phyloP scores from a whole-genome alignment of 2,797 vertebrate genomes.

The Triplophysa yarkandensis region DNA sequence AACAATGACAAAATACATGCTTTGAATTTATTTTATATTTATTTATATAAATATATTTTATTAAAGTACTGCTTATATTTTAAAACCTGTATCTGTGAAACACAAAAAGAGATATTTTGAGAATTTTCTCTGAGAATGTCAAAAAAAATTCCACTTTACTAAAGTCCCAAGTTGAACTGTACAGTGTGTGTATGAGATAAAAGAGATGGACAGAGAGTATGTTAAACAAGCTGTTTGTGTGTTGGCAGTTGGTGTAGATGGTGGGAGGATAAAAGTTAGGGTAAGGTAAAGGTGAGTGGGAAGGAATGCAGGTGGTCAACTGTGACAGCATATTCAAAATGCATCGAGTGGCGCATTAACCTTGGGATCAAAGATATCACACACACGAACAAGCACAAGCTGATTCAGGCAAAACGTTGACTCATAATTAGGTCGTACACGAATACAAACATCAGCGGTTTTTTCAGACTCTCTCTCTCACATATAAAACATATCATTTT shows the following conservation, averaged over 20 bases:
- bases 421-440: background rate
- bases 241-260: slow-evolving; percentile 43
- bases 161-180: slow-evolving; percentile 2
- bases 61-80: too few relatives aligned
- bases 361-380: slow-evolving; percentile 44
- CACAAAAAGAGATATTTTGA: too few relatives aligned
- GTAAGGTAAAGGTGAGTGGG: slow-evolving; percentile 37
- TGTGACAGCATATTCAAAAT: slow-evolving; percentile 33
- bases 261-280: slow-evolving; percentile 38
- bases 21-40: too few relatives aligned
- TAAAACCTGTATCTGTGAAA: too few relatives aligned
- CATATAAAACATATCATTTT: slow-evolving; percentile 5
- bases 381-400: slow-evolving; percentile 25
- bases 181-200: background rate
- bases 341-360: slow-evolving; percentile 46
- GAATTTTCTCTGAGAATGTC: too few relatives aligned
- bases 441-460: background rate
- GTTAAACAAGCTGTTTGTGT: background rate
- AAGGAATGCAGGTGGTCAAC: slow-evolving; percentile 34
- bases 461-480: background rate
- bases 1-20: too few relatives aligned
- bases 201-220: background rate
- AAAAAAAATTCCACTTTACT: background rate
- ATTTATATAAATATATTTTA: too few relatives aligned
- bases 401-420: background rate